These are phyloP conservation scores for Alaudala cheleensis DNA, from an alignment of 2,113 vertebrate genomes.

Conservation along the genomic window DNA sequence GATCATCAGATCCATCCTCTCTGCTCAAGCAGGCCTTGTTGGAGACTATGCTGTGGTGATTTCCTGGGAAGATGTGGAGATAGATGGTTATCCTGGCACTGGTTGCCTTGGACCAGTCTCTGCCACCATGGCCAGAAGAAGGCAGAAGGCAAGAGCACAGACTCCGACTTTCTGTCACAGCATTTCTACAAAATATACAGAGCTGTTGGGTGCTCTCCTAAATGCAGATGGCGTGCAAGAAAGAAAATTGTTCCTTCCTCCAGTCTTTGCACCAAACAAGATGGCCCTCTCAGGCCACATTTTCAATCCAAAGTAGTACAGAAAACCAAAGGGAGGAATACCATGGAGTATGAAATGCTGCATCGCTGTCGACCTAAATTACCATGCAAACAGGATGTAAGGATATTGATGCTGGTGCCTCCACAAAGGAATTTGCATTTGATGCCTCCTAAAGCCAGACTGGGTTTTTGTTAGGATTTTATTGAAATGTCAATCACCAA, in stretches of 20 bases:
- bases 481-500: not conserved
- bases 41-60: not conserved
- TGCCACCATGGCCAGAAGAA: not conserved
- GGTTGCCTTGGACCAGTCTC: not conserved
- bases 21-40: not conserved
- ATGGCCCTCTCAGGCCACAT: not conserved
- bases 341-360: not conserved
- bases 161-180: not conserved
- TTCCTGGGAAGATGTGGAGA: not conserved
- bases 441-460: not conserved
- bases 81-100: not conserved
- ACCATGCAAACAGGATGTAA: not conserved
- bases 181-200: not conserved
- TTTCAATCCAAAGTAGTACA: not conserved
- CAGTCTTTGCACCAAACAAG: not conserved
- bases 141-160: not conserved
- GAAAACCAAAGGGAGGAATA: not conserved
- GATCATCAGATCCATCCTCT: not conserved
- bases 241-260: not conserved
- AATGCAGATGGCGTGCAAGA: not conserved
- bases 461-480: not conserved
- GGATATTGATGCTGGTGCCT: not conserved
- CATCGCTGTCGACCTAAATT: not conserved
- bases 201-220: not conserved
- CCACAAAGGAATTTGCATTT: not conserved